Conservation (phyloP, 1,140 invertebrate species). For the Drosophila insularis region DNA sequence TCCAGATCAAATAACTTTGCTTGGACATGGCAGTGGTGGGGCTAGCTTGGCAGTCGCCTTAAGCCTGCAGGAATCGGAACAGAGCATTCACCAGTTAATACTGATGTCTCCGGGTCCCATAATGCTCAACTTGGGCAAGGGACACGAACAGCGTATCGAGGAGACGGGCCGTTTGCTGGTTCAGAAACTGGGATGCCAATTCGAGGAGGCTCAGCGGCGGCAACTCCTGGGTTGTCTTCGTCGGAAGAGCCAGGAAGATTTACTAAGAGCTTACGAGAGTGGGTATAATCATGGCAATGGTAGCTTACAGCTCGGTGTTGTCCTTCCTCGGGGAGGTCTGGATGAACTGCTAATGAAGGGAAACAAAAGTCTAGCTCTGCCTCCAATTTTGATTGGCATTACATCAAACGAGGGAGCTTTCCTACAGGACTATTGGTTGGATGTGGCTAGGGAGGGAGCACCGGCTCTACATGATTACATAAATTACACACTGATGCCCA, state of each 20-base stretch:
- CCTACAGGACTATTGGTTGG: constrained; percentile 83
- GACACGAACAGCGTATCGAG: constrained; percentile 57
- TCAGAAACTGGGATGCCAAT: constrained; percentile 84
- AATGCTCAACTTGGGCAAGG: constrained; percentile 81
- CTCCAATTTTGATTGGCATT: constrained; percentile 57
- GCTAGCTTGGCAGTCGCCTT: constrained; percentile 49
- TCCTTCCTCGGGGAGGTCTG: constrained; percentile 84
- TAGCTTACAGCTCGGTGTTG: constrained; percentile 84
- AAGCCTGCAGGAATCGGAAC: constrained; percentile 16
- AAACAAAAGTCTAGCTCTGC: constrained; percentile 66
- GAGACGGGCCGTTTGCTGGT: constrained; percentile 85
- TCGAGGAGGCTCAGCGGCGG: constrained; percentile 69
- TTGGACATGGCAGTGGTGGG: constrained; percentile 85
- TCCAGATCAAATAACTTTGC: constrained; percentile 86
- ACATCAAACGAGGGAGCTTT: constrained; percentile 85
- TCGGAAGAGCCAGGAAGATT: constrained; percentile 83
- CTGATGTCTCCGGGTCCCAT: constrained; percentile 88
- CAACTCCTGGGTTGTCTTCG: constrained; percentile 85
- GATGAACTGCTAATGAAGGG: constrained; percentile 56
- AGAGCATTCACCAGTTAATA: constrained; percentile 79
- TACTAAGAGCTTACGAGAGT: constrained; percentile 85
- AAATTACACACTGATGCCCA: constrained; percentile 83
- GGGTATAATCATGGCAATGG: constrained; percentile 85
- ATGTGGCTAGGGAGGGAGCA: constrained; percentile 83
- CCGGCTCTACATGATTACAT: constrained; percentile 83